phyloP scores from a whole-genome alignment of 2,113 vertebrate species.

The Brachirus orientalis region DNA sequence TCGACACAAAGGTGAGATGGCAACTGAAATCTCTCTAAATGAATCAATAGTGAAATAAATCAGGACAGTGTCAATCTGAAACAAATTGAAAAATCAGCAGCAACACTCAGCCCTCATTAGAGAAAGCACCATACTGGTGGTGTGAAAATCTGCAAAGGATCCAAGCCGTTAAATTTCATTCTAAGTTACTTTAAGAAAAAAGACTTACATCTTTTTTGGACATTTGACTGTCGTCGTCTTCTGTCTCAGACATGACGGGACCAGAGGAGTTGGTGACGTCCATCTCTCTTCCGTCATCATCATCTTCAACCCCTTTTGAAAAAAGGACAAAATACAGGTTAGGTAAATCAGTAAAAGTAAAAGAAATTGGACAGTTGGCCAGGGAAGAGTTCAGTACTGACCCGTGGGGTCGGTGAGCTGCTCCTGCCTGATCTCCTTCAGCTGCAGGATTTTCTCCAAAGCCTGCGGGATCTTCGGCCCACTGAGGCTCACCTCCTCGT shows the following conservation, averaged over 20 bases:
- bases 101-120: too few species aligned
- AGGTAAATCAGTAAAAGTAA: neutral
- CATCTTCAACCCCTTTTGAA: conserved; percentile 78
- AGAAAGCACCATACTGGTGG: too few species aligned
- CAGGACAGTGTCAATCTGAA: too few species aligned
- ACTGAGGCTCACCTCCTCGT: conserved; percentile 82
- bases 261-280: conserved; percentile 75
- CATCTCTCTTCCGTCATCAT: conserved; percentile 72
- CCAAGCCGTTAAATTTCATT: too few species aligned
- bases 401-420: conserved; percentile 84
- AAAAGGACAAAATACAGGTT: neutral
- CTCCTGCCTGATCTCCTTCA: conserved; percentile 93
- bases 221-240: conserved; percentile 82
- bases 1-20: too few species aligned
- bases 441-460: conserved; percentile 93
- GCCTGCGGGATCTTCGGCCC: conserved; percentile 94
- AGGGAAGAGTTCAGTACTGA: conserved; percentile 20
- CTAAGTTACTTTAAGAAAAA: neutral
- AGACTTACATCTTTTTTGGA: conserved; percentile 88
- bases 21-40: too few species aligned
- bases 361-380: too few species aligned
- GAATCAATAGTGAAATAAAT: too few species aligned
- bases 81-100: too few species aligned
- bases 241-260: conserved; percentile 82
- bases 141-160: too few species aligned